Evolutionary conservation across 2,888 invertebrate genomes (phyloP).

Genomic region (Drosophila niveifrons): DNA sequence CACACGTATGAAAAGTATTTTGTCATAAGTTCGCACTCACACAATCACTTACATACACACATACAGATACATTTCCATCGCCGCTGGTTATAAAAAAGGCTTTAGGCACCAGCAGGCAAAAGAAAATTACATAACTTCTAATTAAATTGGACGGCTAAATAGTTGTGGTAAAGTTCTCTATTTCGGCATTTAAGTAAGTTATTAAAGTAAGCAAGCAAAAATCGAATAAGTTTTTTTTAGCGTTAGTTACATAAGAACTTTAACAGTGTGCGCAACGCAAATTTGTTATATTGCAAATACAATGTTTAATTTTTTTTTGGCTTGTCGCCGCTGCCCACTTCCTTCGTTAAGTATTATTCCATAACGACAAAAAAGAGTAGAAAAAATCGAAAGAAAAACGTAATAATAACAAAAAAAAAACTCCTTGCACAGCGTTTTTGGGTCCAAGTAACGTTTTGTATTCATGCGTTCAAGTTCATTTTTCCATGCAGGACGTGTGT

Average conservation of each 20-base stretch:
- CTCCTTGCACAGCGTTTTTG: constrained; percentile 74
- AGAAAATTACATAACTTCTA: constrained; percentile 73
- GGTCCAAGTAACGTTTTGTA: constrained; percentile 82
- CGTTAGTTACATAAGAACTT: constrained; percentile 70
- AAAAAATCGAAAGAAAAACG: constrained; percentile 30
- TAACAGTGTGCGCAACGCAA: constrained; percentile 43
- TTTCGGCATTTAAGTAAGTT: constrained; percentile 65
- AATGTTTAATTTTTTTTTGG: constrained; percentile 9
- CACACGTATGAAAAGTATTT: constrained; percentile 43
- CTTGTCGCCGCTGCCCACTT: constrained; percentile 15
- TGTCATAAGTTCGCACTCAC: constrained; percentile 56
- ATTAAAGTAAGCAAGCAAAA: constrained; percentile 38
- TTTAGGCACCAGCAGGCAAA: constrained; percentile 63
- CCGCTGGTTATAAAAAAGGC: constrained; percentile 56
- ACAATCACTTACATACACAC: constrained; percentile 30
- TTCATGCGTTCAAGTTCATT: constrained; percentile 84
- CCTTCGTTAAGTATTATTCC: constrained; percentile 40
- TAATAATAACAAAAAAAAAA: constrained; percentile 52
- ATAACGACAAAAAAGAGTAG: constrained; percentile 62
- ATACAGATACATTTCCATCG: constrained; percentile 43
- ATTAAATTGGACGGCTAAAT: constrained; percentile 48
- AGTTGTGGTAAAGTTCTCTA: constrained; percentile 49
- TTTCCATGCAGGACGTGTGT: constrained; percentile 83
- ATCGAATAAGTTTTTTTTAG: constrained; percentile 48
- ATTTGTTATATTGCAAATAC: constrained; percentile 25